Percentiles rank a stretch among this genome's conserved stretches.
Evolutionary conservation across 2,113 vertebrate species (phyloP).

Genomic region (Rhadina sibilatrix): DNA sequence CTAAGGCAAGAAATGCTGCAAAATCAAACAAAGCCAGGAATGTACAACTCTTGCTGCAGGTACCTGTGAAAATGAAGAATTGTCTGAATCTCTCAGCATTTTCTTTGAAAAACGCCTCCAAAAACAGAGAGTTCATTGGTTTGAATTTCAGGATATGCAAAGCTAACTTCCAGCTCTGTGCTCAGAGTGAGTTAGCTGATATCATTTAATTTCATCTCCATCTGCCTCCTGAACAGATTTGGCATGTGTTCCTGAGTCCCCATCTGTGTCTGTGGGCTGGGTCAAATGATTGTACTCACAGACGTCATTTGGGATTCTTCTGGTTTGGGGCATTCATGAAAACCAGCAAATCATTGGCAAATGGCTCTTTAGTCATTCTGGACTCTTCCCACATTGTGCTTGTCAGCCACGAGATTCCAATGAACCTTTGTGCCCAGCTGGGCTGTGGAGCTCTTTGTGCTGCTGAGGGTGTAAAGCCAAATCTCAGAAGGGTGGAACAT

Average conservation of each 20-base stretch:
- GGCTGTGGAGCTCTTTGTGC: not conserved
- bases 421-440: not conserved
- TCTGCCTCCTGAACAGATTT: slow-evolving; percentile 47
- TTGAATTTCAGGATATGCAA: not conserved
- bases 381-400: slow-evolving; percentile 24
- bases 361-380: slow-evolving; percentile 19
- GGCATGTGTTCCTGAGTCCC: slow-evolving; percentile 27
- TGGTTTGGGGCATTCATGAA: slow-evolving; percentile 33
- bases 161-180: not conserved
- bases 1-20: not conserved
- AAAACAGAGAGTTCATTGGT: not conserved
- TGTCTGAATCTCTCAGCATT: not conserved
- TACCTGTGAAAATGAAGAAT: not conserved
- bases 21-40: not conserved
- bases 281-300: slow-evolving; percentile 55
- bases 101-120: not conserved
- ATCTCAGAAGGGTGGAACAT: not conserved
- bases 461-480: not conserved
- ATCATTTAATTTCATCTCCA: slow-evolving; percentile 57
- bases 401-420: not conserved
- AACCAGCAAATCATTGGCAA: slow-evolving; percentile 25
- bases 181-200: slow-evolving; percentile 9
- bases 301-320: slow-evolving; percentile 49
- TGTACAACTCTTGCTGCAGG: not conserved
- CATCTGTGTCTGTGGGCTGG: slow-evolving; percentile 62